These are phyloP conservation scores for Tetheella fluctuosa DNA, from an alignment of 2,888 invertebrate species.

Conservation along the genomic window DNA sequence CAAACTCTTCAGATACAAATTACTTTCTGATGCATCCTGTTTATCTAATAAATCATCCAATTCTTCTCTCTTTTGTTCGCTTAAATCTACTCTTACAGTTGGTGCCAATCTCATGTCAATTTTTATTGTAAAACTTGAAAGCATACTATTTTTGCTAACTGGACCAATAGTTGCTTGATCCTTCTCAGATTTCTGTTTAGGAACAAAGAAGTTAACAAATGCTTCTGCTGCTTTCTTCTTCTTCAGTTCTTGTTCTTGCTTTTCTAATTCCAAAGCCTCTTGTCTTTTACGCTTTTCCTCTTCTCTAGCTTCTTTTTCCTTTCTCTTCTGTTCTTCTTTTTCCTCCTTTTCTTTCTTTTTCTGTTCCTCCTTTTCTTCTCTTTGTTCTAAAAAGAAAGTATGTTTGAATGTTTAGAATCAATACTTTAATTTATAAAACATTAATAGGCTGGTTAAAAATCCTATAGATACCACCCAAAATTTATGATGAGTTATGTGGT, in stretches of 20 bases:
- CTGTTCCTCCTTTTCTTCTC: conserved; percentile 72
- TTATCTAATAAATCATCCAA: conserved; percentile 80
- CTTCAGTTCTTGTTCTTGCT: conserved; percentile 88
- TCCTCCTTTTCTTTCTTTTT: conserved; percentile 74
- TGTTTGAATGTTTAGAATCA: not conserved
- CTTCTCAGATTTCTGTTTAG: conserved; percentile 81
- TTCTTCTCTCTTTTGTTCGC: conserved; percentile 72
- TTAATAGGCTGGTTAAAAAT: too few relatives aligned
- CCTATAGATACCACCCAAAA: too few relatives aligned
- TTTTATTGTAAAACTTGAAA: conserved; percentile 86
- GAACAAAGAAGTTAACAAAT: conserved; percentile 92
- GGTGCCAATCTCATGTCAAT: conserved; percentile 95
- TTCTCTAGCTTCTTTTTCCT: conserved; percentile 82
- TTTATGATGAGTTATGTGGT: too few relatives aligned
- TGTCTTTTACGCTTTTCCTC: conserved; percentile 86
- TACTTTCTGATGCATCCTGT: conserved; percentile 57
- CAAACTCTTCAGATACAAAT: conserved; percentile 86
- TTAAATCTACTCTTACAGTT: conserved; percentile 83
- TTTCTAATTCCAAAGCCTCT: conserved; percentile 85
- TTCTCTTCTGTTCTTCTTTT: conserved; percentile 77
- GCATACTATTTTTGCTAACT: conserved; percentile 66
- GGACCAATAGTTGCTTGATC: conserved; percentile 57
- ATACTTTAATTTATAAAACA: too few relatives aligned
- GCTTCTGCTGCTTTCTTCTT: conserved; percentile 91
- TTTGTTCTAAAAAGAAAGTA: conserved; percentile 58